Evolutionary conservation across 2,113 vertebrate genomes (phyloP).

Genomic region (Tyto alba): DNA sequence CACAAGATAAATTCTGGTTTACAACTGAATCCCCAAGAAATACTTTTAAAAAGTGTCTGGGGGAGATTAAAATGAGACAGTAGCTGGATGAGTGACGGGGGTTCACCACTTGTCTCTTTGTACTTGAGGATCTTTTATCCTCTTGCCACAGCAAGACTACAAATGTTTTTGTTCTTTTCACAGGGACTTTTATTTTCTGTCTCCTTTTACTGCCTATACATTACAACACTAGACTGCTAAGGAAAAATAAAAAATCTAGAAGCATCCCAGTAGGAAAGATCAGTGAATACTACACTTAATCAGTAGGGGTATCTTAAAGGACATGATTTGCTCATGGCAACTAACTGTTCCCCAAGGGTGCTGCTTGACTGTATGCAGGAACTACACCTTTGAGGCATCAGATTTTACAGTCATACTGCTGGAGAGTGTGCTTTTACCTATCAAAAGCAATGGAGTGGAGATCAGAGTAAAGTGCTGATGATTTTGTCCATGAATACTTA

Average conservation of each 20-base stretch:
- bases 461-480: background rate
- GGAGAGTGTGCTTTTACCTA: background rate
- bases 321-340: background rate
- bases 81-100: background rate
- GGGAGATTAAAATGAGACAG: background rate
- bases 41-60: background rate
- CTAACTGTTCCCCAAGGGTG: background rate
- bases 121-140: conserved; percentile 6
- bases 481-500: background rate
- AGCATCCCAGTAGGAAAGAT: conserved; percentile 6
- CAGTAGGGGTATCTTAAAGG: background rate
- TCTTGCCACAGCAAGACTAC: background rate
- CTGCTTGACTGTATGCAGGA: background rate
- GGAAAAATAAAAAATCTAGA: background rate
- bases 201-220: background rate
- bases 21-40: conserved; percentile 5
- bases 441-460: background rate
- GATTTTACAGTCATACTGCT: background rate
- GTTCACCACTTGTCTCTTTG: conserved; percentile 12
- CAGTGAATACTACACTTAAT: background rate
- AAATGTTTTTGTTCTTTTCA: conserved; percentile 13
- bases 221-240: background rate
- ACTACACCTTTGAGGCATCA: background rate
- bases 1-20: conserved; percentile 28
- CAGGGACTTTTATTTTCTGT: background rate